Base-by-base conservation (phyloP, 2,888 invertebrate species). In the Gryllus longicercus region DNA sequence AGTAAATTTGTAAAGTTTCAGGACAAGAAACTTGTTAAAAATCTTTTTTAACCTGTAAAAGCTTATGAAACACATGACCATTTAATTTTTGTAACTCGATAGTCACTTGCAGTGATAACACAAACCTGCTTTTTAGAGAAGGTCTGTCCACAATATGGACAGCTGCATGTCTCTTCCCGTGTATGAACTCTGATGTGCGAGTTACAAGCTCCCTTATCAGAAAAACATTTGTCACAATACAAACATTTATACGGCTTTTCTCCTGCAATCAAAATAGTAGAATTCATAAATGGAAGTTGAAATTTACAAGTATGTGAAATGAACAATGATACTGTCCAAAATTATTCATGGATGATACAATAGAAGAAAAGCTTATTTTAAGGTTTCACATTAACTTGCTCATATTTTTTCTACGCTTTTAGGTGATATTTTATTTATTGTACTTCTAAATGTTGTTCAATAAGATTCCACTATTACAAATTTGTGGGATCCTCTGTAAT, bases 181-280 rank as follows among this genome's bases (percentile, higher is more conserved):
- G 84, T 84, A 81, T 85, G 85, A 21, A 84, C 84, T 50, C 83
- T 79, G 75, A 84, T 84, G 79, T 85, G 85, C 25, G 84, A 84
- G 78, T 85, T 85, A 80, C 84, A 84, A 2, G 85, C 84, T 50
- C 84, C 84, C 79, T 84, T 84, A 82, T 85, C 85, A 11, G 84
- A 84, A 81, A 85, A 85, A 74, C 83, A 78, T 80, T 84, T 84
- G 76, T 82, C 82, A 82, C 85, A 85, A 80, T 83, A 83, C 38
- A 83, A 81, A 80, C 85, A 85, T 81, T 84, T 83, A 81, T 84
- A 85, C 11, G 85, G 85, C 79, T 85, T 85, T 79, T 84, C 84
- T 12, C 84, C 84, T 84, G 81, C 8, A 38, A 38, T 38, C 38
- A 38, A 38, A 38, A 38, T 38, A 38, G 38, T 38, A 38, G 38